phyloP scores from a whole-genome alignment of 1,140 invertebrate species.

The Ceratosolen fusciceps region DNA sequence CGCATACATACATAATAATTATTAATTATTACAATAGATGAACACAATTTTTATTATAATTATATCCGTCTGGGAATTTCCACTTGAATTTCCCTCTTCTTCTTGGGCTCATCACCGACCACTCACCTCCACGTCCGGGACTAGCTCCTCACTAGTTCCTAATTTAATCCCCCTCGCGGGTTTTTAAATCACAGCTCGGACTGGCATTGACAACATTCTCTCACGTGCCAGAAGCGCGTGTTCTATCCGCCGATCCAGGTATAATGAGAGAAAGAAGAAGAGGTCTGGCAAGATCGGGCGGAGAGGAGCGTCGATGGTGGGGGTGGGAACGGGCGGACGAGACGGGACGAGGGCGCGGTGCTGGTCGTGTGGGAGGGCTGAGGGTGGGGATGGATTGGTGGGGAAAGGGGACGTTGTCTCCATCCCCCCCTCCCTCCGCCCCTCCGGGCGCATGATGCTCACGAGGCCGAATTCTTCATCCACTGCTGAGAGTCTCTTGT shows the following conservation, averaged over 20 bases:
- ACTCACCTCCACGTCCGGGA: too few relatives aligned
- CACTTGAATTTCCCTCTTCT: not conserved
- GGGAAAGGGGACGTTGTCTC: conserved; percentile 31
- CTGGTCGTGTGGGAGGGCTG: not conserved
- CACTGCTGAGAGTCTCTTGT: conserved; percentile 12
- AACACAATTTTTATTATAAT: too few relatives aligned
- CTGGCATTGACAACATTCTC: conserved; percentile 66
- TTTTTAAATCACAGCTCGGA: conserved; percentile 29
- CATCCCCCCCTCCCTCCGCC: too few relatives aligned
- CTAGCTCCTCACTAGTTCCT: not conserved
- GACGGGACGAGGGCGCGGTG: too few relatives aligned
- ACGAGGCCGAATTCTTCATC: conserved; percentile 40
- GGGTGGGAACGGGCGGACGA: too few relatives aligned
- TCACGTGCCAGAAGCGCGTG: conserved; percentile 63
- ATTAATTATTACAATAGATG: too few relatives aligned
- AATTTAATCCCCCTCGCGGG: too few relatives aligned
- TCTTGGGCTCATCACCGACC: too few relatives aligned
- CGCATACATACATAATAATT: too few relatives aligned
- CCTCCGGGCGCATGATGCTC: too few relatives aligned
- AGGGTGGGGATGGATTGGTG: conserved; percentile 40
- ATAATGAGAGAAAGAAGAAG: conserved; percentile 51
- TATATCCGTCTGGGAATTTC: too few relatives aligned
- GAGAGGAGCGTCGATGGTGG: too few relatives aligned
- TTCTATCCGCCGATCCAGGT: conserved; percentile 59
- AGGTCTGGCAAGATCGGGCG: not conserved